Conservation (phyloP, 2,113 vertebrate species). For the Scytalopus superciliaris region DNA sequence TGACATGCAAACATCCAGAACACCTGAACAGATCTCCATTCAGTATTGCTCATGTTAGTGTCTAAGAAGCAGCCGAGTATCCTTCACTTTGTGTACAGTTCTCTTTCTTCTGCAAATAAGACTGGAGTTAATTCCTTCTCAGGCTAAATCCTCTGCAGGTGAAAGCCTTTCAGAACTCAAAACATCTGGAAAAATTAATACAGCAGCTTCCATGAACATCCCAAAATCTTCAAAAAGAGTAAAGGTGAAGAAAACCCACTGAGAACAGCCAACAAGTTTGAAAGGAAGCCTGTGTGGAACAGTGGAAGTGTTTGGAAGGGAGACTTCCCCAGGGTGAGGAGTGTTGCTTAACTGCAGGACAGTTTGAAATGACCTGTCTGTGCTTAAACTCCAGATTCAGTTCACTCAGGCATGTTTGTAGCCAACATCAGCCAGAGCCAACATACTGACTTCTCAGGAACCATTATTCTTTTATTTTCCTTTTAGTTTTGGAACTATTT, state of each 20-base stretch:
- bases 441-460: background rate
- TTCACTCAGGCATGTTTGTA: background rate
- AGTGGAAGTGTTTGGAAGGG: background rate
- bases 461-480: background rate
- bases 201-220: background rate
- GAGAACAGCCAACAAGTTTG: background rate
- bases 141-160: background rate
- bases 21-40: slow-evolving; percentile 21
- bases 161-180: background rate
- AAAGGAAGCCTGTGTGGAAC: background rate
- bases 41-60: background rate
- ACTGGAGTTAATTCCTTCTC: background rate
- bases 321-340: background rate
- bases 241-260: background rate
- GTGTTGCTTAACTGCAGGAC: background rate
- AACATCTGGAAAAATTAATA: background rate
- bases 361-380: background rate
- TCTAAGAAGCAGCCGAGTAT: background rate
- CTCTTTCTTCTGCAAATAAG: slow-evolving; percentile 1
- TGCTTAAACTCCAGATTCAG: background rate
- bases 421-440: background rate
- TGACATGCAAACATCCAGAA: background rate
- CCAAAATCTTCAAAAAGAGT: background rate
- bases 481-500: slow-evolving; percentile 3
- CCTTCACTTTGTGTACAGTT: background rate